A percentile compares a stretch with the other conserved stretches of the same genome.
These are phyloP conservation scores for Lissonota sp. DNA, from an alignment of 2,888 invertebrate genomes.

Conservation along the genomic window DNA sequence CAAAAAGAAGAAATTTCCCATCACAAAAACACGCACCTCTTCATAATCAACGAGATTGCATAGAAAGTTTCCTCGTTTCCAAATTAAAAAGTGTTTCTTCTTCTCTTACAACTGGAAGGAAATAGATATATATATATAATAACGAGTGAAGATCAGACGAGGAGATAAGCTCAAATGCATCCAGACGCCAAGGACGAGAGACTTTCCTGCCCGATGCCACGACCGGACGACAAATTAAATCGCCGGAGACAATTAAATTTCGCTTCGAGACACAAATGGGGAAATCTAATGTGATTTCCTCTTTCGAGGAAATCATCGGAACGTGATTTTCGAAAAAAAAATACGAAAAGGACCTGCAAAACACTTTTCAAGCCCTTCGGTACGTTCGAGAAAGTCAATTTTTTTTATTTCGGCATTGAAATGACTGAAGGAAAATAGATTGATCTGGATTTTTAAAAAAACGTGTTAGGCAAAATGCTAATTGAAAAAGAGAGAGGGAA, in stretches of 20 bases:
- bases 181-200: constrained; percentile 30
- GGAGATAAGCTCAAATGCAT: constrained; percentile 39
- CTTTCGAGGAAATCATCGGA: constrained; percentile 11
- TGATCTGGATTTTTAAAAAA: too few species aligned
- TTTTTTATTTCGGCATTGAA: constrained; percentile 1
- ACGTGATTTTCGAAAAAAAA: not conserved
- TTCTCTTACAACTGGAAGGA: not conserved
- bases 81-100: not conserved
- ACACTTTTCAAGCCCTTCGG: not conserved
- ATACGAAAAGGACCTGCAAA: too few species aligned
- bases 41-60: constrained; percentile 21
- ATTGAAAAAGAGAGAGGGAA: constrained; percentile 17
- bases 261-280: constrained; percentile 31
- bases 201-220: constrained; percentile 38
- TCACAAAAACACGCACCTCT: too few species aligned
- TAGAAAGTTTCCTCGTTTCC: constrained; percentile 53
- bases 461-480: too few species aligned
- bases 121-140: too few species aligned
- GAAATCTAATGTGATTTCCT: constrained; percentile 11
- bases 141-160: constrained; percentile 31
- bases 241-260: constrained; percentile 27
- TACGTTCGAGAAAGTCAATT: not conserved
- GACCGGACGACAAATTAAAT: constrained; percentile 45
- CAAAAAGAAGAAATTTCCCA: not conserved
- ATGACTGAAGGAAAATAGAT: not conserved